Evolutionary conservation across 2,113 vertebrate species (phyloP).

Genomic region (Sinocyclocheilus anophthalmus): DNA sequence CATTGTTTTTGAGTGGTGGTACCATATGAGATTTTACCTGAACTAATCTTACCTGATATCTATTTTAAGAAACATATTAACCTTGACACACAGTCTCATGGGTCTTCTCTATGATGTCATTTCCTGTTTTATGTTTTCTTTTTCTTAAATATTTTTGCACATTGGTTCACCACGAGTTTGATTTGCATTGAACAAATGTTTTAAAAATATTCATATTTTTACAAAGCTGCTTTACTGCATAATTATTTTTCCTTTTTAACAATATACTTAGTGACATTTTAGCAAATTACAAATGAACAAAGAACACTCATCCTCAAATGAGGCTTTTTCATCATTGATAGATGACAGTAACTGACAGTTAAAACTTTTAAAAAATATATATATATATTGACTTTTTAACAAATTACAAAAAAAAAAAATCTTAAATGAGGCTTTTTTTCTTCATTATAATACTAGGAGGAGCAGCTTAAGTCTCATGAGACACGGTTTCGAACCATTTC

Average conservation of each 20-base stretch:
- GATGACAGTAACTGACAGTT: no score
- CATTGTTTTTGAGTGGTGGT: no score
- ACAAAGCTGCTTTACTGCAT: not conserved
- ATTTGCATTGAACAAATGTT: not conserved
- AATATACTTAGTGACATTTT: not conserved
- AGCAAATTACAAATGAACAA: not conserved
- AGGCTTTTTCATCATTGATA: no score
- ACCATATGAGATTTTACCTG: no score
- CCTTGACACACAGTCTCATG: no score
- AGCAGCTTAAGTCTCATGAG: conserved; percentile 90
- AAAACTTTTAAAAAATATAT: no score
- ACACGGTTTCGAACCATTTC: conserved; percentile 86
- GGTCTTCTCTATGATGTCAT: no score
- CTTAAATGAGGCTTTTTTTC: not conserved
- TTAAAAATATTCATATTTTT: not conserved
- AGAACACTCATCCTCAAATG: not conserved
- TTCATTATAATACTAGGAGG: conserved; percentile 77
- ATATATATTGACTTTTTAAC: no score
- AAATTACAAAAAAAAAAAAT: not conserved
- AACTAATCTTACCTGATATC: no score
- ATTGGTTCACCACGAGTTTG: not conserved
- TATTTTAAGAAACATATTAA: no score
- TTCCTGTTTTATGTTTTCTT: no score
- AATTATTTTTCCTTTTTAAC: not conserved
- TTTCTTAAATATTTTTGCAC: not conserved